phyloP scores from a whole-genome alignment of 2,113 vertebrate species.

The Nothocercus julius region DNA sequence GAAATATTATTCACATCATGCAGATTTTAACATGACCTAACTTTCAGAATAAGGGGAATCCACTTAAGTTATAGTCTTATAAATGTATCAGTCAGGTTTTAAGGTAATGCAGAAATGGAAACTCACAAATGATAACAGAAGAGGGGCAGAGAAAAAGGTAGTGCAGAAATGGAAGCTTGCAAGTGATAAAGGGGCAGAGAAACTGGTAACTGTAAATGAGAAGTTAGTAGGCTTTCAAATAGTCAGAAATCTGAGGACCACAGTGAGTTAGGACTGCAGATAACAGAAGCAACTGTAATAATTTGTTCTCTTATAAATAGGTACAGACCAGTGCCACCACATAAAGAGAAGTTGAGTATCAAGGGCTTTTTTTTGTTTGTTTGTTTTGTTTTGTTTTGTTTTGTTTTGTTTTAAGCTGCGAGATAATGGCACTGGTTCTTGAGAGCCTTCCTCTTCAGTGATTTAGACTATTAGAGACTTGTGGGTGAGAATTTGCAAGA shows the following conservation, averaged over 20 bases:
- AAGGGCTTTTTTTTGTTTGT: neutral
- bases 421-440: neutral
- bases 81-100: neutral
- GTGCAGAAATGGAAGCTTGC: neutral
- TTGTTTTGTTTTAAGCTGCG: neutral
- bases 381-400: no score
- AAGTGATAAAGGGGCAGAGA: neutral
- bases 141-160: neutral
- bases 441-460: accelerated
- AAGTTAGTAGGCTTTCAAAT: neutral
- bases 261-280: neutral
- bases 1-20: neutral
- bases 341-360: neutral
- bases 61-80: neutral
- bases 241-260: neutral
- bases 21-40: neutral
- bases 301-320: neutral
- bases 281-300: neutral
- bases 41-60: neutral
- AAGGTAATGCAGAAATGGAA: neutral
- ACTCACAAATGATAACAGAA: neutral
- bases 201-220: neutral
- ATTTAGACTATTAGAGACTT: neutral
- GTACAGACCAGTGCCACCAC: neutral
- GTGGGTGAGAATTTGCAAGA: neutral